A percentile compares a stretch with the other conserved stretches of the same genome.
phyloP scores from a whole-genome alignment of 2,888 invertebrate genomes.

The Urechis unicinctus region DNA sequence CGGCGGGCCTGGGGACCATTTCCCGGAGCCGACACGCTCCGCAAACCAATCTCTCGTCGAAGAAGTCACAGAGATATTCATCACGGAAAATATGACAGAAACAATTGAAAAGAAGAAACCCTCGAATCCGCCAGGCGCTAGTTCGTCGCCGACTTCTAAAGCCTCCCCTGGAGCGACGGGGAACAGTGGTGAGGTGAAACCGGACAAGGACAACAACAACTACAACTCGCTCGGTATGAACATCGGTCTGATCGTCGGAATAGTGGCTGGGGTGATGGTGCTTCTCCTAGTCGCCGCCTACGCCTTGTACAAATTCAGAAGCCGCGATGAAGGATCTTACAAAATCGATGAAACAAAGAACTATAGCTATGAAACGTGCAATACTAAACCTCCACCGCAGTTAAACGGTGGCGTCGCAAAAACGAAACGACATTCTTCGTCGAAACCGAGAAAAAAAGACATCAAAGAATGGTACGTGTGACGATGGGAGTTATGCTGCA shows the following conservation, averaged over 20 bases:
- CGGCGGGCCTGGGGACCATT: background rate
- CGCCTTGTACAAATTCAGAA: slow-evolving; percentile 43
- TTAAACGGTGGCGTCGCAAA: slow-evolving; percentile 22
- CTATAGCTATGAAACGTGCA: slow-evolving; percentile 46
- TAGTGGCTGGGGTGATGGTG: slow-evolving; percentile 84
- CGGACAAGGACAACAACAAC: background rate
- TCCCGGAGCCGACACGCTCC: background rate
- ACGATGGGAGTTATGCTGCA: too few species aligned
- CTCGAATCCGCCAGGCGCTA: too few species aligned
- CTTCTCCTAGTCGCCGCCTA: slow-evolving; percentile 78
- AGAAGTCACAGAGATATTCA: background rate
- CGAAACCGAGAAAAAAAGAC: slow-evolving; percentile 12
- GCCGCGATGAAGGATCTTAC: slow-evolving; percentile 79
- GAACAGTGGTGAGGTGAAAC: too few species aligned
- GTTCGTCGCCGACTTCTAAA: background rate
- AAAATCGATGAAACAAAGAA: slow-evolving; percentile 83
- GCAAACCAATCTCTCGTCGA: background rate
- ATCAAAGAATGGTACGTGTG: slow-evolving; percentile 20
- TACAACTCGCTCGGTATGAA: slow-evolving; percentile 10
- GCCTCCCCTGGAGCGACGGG: background rate
- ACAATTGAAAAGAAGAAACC: background rate
- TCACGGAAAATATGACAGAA: background rate
- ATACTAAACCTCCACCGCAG: slow-evolving; percentile 33
- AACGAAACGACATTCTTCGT: background rate
- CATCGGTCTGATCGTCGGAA: slow-evolving; percentile 66